phyloP scores from a whole-genome alignment of 2,113 vertebrate genomes.

The Phyllopteryx taeniolatus region DNA sequence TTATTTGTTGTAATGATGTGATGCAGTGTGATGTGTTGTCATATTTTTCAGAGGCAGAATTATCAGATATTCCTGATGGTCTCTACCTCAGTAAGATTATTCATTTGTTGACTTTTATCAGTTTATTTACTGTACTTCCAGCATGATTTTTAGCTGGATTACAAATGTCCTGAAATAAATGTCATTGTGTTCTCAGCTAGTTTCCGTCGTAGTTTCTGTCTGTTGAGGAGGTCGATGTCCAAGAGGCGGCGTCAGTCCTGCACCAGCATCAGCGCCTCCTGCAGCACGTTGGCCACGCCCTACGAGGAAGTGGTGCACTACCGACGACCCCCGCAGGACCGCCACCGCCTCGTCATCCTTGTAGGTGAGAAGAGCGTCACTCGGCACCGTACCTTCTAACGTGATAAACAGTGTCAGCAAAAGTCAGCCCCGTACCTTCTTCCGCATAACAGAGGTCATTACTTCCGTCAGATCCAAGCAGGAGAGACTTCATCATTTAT shows the following conservation, averaged over 20 bases:
- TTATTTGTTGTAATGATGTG: not conserved
- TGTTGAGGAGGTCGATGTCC: constrained; percentile 78
- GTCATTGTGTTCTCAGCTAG: constrained; percentile 74
- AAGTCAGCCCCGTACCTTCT: too few relatives aligned
- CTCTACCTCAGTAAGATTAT: not conserved
- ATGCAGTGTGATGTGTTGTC: not conserved
- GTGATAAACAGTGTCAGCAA: too few relatives aligned
- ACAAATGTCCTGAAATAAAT: not conserved
- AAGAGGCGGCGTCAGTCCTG: constrained; percentile 59
- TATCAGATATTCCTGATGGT: not conserved
- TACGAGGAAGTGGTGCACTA: constrained; percentile 88
- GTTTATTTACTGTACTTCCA: not conserved
- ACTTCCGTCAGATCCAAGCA: not conserved
- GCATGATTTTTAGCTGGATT: not conserved
- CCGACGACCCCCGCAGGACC: constrained; percentile 77
- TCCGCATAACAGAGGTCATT: not conserved
- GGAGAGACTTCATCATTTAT: not conserved
- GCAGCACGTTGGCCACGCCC: constrained; percentile 59
- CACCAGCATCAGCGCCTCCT: constrained; percentile 14
- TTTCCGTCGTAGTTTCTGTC: constrained; percentile 86
- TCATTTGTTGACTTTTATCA: not conserved
- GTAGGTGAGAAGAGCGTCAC: constrained; percentile 70
- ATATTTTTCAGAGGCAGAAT: not conserved
- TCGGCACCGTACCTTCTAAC: too few relatives aligned
- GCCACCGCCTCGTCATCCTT: constrained; percentile 81